These are phyloP conservation scores for Thyatira batis DNA, from an alignment of 2,888 invertebrate species.

Conservation along the genomic window DNA sequence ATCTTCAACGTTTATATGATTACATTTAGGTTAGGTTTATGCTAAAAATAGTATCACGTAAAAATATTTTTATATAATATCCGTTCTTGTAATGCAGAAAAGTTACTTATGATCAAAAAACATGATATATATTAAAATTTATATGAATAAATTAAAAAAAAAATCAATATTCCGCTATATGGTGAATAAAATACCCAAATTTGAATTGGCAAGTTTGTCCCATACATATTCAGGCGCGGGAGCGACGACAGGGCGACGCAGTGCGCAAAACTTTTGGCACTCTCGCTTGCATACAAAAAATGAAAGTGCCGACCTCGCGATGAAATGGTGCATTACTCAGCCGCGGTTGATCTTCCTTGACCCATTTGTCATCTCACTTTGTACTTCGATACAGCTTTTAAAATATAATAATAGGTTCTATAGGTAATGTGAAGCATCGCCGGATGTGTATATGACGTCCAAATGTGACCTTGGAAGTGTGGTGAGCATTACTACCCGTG, in stretches of 20 bases:
- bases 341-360: conserved; percentile 36
- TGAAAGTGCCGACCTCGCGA: conserved; percentile 61
- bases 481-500: too few relatives aligned
- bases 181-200: conserved; percentile 66
- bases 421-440: too few relatives aligned
- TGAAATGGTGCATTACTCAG: conserved; percentile 59
- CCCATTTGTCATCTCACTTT: conserved; percentile 19
- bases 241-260: conserved; percentile 56
- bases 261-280: conserved; percentile 81
- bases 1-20: too few relatives aligned
- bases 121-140: not conserved
- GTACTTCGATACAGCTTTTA: not conserved
- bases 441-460: too few relatives aligned
- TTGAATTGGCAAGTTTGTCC: conserved; percentile 73
- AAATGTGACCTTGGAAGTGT: too few relatives aligned
- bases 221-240: conserved; percentile 72
- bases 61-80: too few relatives aligned
- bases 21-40: too few relatives aligned
- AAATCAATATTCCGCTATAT: conserved; percentile 57
- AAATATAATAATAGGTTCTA: not conserved
- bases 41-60: too few relatives aligned
- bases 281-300: conserved; percentile 79
- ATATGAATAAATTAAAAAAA: conserved; percentile 20
- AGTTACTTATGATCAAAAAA: conserved; percentile 6
- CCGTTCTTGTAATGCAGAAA: too few relatives aligned